Evolutionary conservation across 2,888 invertebrate species (phyloP).

Genomic region (Chrysolina oricalcia): DNA sequence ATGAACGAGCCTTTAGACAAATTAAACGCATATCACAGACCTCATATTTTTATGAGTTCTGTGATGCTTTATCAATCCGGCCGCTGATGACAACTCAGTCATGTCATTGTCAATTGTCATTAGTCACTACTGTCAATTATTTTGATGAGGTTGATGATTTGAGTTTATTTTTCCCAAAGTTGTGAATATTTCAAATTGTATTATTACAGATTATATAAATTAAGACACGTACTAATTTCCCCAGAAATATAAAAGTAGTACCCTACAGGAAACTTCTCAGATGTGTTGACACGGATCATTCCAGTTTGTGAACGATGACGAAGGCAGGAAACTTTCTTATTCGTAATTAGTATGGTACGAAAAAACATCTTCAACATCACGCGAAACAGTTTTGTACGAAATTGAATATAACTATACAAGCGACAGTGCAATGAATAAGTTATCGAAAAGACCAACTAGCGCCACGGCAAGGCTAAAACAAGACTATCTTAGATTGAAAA

Average conservation of each 20-base stretch:
- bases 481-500: constrained; percentile 95
- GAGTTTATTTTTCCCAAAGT: not conserved
- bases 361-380: not conserved
- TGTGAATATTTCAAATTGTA: not conserved
- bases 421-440: constrained; percentile 45
- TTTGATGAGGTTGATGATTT: not conserved
- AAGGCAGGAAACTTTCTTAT: not conserved
- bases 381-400: not conserved
- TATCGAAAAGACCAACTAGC: constrained; percentile 75
- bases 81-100: too few relatives aligned
- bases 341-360: not conserved
- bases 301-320: not conserved
- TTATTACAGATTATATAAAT: not conserved
- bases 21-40: too few relatives aligned
- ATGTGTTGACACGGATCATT: not conserved
- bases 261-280: too few relatives aligned
- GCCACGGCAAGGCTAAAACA: constrained; percentile 92
- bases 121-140: not conserved
- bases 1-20: too few relatives aligned
- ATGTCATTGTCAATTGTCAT: not conserved
- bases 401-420: not conserved
- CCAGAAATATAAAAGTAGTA: not conserved
- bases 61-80: too few relatives aligned
- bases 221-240: not conserved
- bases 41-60: too few relatives aligned